A percentile compares a stretch with the other conserved stretches of the same genome.
Conservation (phyloP, 2,888 invertebrate species). For the Adela reaumurella region DNA sequence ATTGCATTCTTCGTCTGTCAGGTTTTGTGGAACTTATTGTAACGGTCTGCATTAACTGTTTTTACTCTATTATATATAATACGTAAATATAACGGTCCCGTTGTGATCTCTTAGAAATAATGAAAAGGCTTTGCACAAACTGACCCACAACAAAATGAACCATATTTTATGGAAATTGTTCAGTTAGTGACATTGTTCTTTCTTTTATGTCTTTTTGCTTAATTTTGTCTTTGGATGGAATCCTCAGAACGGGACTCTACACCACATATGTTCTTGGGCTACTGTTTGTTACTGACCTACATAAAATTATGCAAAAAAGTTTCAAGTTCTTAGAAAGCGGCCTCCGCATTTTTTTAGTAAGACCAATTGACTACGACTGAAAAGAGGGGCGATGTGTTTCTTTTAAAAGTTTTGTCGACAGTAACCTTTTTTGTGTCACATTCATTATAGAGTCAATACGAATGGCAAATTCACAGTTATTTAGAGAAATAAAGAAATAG, state of each 20-base stretch:
- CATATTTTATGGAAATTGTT: background rate
- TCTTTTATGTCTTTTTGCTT: background rate
- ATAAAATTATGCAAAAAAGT: background rate
- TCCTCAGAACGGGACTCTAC: too few species aligned
- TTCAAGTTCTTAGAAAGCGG: too few species aligned
- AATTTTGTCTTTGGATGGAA: too few species aligned
- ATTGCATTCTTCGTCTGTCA: background rate
- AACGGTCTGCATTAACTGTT: background rate
- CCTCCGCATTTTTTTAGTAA: too few species aligned
- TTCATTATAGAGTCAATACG: too few species aligned
- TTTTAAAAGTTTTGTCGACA: too few species aligned
- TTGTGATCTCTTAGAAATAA: background rate
- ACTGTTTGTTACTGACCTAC: background rate
- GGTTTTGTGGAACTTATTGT: background rate
- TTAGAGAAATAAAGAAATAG: too few species aligned
- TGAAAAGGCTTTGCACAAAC: background rate
- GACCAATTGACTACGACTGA: too few species aligned
- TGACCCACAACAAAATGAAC: background rate
- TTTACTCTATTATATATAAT: background rate
- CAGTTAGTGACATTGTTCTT: background rate
- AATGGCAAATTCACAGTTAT: too few species aligned
- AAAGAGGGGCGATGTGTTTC: too few species aligned
- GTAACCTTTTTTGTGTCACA: too few species aligned
- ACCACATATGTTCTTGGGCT: background rate
- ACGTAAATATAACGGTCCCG: background rate